Base-by-base conservation (phyloP, 2,797 vertebrate species). In the Lepus oiostolus region DNA sequence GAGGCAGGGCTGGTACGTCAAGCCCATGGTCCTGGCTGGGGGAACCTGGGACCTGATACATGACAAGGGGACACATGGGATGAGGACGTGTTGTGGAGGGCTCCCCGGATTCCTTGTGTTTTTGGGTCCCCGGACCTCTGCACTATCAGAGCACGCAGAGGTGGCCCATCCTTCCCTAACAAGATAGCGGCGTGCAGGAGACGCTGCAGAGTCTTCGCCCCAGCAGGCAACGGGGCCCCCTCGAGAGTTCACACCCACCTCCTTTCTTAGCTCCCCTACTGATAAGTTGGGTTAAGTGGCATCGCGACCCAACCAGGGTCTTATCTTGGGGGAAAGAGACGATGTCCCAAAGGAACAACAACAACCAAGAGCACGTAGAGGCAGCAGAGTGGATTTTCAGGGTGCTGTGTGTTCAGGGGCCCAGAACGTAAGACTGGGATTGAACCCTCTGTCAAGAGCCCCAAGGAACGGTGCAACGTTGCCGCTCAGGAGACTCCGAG, bases 91-190 rank as follows among this genome's bases (percentile, higher is more conserved):
- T 58, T 4, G 6, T 58, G 54, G 54, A 58, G 14, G 19, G 54
- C 54, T 58, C 54, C 19, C 54, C 54, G 19, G 54, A 17, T 58
- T 58, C 54, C 54, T 58, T 68, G 32, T 52, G 3, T 21, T 19
- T 92, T 85, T 70, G 81, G 63, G n/a, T 87, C 21, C 32, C 38
- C 17, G 63, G 82, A 50, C 35, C 74, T 26, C 62, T 68, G 58
- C 67, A 62, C 12, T 77, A 77, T 93, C 85, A 63, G 81, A 90
- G 32, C 38, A 38, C 5, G 42, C 70, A 95, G 96, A 88, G 22
- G 14, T 85, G 75, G 60, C 54, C 65, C 63, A 52, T 32, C 42
- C 65, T 67, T 32, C 42, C 3, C 30, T 74, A 72, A 71, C 1
- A 74, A 92, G 85, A 81, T 80, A 77, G 26, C 21, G 47, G 28